phyloP scores from a whole-genome alignment of 2,797 vertebrate species.

The Acropternis orthonyx region DNA sequence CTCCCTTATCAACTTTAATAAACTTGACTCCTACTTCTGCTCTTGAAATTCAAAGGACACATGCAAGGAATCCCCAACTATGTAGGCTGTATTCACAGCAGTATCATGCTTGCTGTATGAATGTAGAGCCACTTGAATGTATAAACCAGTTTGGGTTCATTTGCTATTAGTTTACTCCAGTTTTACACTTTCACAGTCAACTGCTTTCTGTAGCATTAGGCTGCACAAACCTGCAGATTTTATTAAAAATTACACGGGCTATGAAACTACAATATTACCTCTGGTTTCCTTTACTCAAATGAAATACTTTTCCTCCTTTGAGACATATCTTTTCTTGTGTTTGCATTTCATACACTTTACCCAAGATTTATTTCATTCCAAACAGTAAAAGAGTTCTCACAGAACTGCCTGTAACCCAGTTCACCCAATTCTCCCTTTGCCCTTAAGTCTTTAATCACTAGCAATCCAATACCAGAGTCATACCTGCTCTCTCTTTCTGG shows the following conservation, averaged over 20 bases:
- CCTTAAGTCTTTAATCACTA: not conserved
- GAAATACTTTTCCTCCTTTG: constrained; percentile 36
- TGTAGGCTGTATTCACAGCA: not conserved
- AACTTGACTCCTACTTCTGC: constrained; percentile 7
- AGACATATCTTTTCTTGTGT: not conserved
- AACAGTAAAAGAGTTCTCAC: not conserved
- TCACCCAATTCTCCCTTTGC: not conserved
- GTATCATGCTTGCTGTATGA: not conserved
- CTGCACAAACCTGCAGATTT: not conserved
- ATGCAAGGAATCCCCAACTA: not conserved
- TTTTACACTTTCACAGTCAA: not conserved
- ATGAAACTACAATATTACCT: not conserved
- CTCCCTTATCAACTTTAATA: constrained; percentile 36
- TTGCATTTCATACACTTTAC: constrained; percentile 1
- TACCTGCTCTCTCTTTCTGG: not conserved
- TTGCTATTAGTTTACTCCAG: not conserved
- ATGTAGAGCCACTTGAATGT: not conserved
- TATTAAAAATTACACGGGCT: not conserved
- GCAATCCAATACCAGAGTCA: not conserved
- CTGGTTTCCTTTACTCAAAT: not conserved
- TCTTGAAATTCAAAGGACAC: constrained; percentile 15
- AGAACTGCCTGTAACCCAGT: not conserved
- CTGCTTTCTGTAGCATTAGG: not conserved
- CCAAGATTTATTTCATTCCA: not conserved
- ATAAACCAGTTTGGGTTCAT: not conserved